Evolutionary conservation across 2,113 vertebrate genomes (phyloP), one percentile per base, ranked within the genome.

Genomic region (Paramormyrops kingsleyae): DNA sequence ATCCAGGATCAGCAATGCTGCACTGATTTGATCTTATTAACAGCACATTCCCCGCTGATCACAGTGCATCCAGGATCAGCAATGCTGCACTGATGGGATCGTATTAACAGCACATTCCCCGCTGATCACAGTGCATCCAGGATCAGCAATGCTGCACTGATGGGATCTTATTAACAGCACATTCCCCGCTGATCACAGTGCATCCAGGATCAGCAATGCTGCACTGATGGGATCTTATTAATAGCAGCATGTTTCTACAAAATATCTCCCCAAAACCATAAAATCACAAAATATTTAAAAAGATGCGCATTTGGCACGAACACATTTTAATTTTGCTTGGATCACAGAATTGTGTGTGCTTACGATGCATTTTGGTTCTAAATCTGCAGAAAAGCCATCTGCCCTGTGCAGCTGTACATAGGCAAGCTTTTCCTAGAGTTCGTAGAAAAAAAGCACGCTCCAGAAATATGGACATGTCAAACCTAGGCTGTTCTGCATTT

Each of bases 401-500:
- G 74, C 35, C 74, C 35, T 17, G 44, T 12, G 24, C 83, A n/a
- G 42, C 12, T 49, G 83, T 85, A 85, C 83, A 85, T 46, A n/a
- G 44, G 44, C 83, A 85, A 85, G 83, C n/a, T 27, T 46, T 85
- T 80, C 13, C 74, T 80, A 80, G 12, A 19, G 74, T 42, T 7
- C 0, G 2, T 42, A 19, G 13, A 19, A 80, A 39, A 80, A 80
- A 80, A 3, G 74, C 74, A 80, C 35, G 3, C 31, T 77, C 35
- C 74, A 77, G 17, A 35, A 80, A 80, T 80, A 90, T 83, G 52
- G 83, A 66, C 90, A 90, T 87, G 39, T 42, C 83, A n/a, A n/a
- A 89, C 88, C 59, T 27, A 19, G 90, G 88, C 90, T 83, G 39
- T 83, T 90, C 83, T 74, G 90, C 91, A 90, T 90, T 90, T 92